phyloP scores from a whole-genome alignment of 2,888 invertebrate species.

The Miltochrista miniata region DNA sequence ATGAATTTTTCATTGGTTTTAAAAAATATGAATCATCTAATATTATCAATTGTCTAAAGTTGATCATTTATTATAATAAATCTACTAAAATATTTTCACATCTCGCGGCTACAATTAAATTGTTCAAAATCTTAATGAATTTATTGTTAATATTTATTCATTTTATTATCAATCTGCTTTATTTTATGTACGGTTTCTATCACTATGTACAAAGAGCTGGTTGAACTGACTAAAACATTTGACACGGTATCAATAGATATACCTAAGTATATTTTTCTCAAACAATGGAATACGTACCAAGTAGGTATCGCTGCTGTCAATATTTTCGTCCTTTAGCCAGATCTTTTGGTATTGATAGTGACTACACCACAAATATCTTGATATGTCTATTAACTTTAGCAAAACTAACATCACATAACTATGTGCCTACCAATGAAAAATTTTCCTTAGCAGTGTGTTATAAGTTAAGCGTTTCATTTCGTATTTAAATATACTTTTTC shows the following conservation, averaged over 20 bases:
- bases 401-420: slow-evolving; percentile 35
- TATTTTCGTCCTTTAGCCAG: slow-evolving; percentile 3
- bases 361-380: slow-evolving; percentile 30
- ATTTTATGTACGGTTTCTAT: slow-evolving; percentile 32
- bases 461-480: slow-evolving; percentile 16
- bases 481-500: slow-evolving; percentile 23
- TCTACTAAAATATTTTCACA: slow-evolving; percentile 31
- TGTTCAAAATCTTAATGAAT: slow-evolving; percentile 64
- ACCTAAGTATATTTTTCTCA: too few species aligned
- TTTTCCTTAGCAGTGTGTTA: slow-evolving; percentile 31
- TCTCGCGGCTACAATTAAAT: slow-evolving; percentile 45
- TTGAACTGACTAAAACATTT: background rate
- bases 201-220: slow-evolving; percentile 18
- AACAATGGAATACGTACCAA: background rate
- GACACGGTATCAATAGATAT: background rate
- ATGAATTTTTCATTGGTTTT: slow-evolving; percentile 70
- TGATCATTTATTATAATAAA: slow-evolving; percentile 44
- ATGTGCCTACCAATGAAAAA: slow-evolving; percentile 65
- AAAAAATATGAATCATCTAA: slow-evolving; percentile 31
- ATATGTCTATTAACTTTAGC: slow-evolving; percentile 38
- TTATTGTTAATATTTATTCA: slow-evolving; percentile 59
- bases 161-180: slow-evolving; percentile 47
- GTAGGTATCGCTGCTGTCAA: background rate
- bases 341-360: slow-evolving; percentile 13
- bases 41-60: slow-evolving; percentile 34